phyloP scores from a whole-genome alignment of 2,113 vertebrate species.

The Callipepla californica region DNA sequence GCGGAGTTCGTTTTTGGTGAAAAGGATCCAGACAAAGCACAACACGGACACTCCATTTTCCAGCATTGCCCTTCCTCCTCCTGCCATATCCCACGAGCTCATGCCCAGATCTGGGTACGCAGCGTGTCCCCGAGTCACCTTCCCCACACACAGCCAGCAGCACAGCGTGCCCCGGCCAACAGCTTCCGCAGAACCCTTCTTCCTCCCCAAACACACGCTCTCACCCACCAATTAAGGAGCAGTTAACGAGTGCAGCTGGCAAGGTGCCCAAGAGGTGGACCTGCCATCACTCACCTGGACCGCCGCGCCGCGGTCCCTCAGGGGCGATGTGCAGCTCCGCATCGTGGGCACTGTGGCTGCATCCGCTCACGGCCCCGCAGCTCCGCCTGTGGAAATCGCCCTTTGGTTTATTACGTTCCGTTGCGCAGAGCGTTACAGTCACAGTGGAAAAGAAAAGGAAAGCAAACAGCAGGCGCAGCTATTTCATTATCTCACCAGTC shows the following conservation, averaged over 20 bases:
- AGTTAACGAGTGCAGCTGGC: not conserved
- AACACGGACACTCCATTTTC: fast-evolving
- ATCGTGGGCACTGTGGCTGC: fast-evolving
- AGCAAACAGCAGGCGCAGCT: not conserved
- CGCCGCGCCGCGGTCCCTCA: fast-evolving
- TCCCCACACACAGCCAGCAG: not conserved
- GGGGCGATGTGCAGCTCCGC: not conserved
- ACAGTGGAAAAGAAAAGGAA: not conserved
- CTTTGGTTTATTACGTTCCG: fast-evolving
- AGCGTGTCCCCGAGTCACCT: fast-evolving
- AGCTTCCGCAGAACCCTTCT: fast-evolving
- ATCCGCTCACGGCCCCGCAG: fast-evolving
- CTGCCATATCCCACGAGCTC: not conserved
- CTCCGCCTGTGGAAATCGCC: not conserved
- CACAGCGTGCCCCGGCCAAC: not conserved
- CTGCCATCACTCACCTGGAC: not conserved
- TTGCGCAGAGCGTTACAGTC: fast-evolving
- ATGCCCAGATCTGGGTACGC: fast-evolving
- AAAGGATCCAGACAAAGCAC: fast-evolving
- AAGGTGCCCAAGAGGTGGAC: fast-evolving
- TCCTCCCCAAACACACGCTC: not conserved
- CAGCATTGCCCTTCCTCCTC: fast-evolving
- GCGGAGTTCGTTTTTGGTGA: fast-evolving
- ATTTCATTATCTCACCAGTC: slow-evolving; percentile 3
- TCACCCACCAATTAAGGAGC: not conserved